Evolutionary conservation across 2,888 invertebrate species (phyloP), one percentile per base, ranked within the genome.

Genomic region (Thymelicus acteon): DNA sequence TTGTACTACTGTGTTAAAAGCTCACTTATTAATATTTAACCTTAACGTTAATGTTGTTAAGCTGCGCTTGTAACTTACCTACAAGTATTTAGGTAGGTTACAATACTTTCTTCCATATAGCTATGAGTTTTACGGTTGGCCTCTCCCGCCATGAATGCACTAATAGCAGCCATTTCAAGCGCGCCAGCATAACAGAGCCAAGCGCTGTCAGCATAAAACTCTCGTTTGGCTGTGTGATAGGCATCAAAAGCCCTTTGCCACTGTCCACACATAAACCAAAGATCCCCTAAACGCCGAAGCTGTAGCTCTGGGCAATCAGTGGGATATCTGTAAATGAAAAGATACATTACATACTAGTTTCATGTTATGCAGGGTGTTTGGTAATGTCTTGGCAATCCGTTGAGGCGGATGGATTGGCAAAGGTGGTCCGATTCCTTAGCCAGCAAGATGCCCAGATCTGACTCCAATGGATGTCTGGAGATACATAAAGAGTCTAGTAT

Each of bases 131-230:
- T 97, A 60, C 96, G 94, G 74, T 95, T 96, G 6, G 96, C 95
- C 75, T 97, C 97, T 44, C 96, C 96, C 69, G 96, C 95, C 97
- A 98, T 97, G 83, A 98, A 98, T 0, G 98, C 97, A 69, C 98
- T 96, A 40, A 99, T 89, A 12, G 98, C 97, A 7, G 99, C 98
- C 99, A 99, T 99, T 94, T 98, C 99, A 63, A 99, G 92, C 6
- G 99, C 98, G 10, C 99, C 98, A 0, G 99, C 99, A 89, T 97
- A 99, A 87, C 99, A 98, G 40, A 99, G 95, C 99, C 99, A 99
- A 0, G 99, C 99, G 77, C 98, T 98, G 86, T 99, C 99, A 1
- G 97, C 97, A 84, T 97, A 97, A 87, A 99, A 99, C 87, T 99
- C 99, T 67, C 98, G 95, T 90, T 99, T 99, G n/a, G 98, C 98